Base-by-base conservation (phyloP, 2,888 invertebrate species). In the Rhyacophila evoluta region DNA sequence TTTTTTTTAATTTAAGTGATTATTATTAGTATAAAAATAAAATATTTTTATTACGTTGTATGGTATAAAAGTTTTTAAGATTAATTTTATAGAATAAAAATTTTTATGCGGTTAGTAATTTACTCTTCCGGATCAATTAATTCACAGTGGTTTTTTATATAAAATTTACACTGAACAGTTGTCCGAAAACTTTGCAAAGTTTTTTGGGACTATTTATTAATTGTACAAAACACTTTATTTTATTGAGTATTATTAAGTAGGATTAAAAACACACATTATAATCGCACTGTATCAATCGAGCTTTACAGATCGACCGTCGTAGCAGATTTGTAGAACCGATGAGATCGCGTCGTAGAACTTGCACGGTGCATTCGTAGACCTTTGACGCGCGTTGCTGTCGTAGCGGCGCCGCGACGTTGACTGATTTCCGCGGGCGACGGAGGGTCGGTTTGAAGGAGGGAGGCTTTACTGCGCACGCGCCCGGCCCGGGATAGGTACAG, bases 371-470 rank as follows among this genome's bases (percentile, higher is more conserved):
- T 55, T 19, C 55, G 55, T 55, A 55, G 55, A 10, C 15, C 15
- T 55, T 25, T 19, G 55, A 55, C 55, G 55, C 68, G 55, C 75
- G 72, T 71, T 76, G 75, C 73, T 72, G 19, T 38, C 75, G 75
- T 27, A 38, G 37, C 67, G 76, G 79, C 79, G 79, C 75, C 79
- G 79, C 72, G 75, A 37, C 75, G 75, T 25, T 38, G 72, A 78
- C 74, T 74, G 78, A 41, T 29, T 69, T 38, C 41, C 29, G 39
- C 69, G 29, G 69, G 69, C 6, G 39, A 39, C 29, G 74, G 69
- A 72, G 72, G 36, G 27, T 55, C 25, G 79, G 79, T 71, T 33
- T 6, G 29, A 55, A 55, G 73, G 73, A 73, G 55, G 79, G 39
- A 25, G 55, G 15, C 39, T 12, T 55, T 37, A 39, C 15, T 29